Conservation (phyloP, 2,888 invertebrate species). For the Erebia epiphron region DNA sequence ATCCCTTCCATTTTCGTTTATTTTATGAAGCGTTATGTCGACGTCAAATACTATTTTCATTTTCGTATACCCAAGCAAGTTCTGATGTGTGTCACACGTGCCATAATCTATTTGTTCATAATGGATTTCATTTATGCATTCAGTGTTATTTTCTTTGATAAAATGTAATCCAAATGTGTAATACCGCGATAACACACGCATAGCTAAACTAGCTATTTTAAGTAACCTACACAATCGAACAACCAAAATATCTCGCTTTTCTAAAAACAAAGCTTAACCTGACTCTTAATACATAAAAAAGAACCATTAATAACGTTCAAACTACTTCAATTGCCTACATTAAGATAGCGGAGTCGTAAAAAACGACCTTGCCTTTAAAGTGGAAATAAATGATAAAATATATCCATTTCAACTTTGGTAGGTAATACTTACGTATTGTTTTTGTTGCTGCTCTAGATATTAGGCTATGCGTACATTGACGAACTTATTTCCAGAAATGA, state of each 20-base stretch:
- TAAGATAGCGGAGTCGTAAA: conserved; percentile 19
- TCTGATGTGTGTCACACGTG: conserved; percentile 1
- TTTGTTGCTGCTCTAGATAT: conserved; percentile 2
- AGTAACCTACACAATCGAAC: background rate
- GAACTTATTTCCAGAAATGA: too few species aligned
- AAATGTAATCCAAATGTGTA: background rate
- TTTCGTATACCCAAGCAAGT: background rate
- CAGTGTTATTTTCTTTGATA: conserved; percentile 1
- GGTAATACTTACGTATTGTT: background rate
- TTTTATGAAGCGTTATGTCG: too few species aligned
- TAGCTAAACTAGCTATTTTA: background rate
- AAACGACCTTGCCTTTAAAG: conserved; percentile 24
- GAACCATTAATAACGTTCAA: background rate
- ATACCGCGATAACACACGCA: background rate
- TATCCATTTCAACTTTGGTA: conserved; percentile 19
- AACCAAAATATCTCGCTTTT: background rate
- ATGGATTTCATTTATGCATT: conserved; percentile 4
- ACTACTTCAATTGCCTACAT: conserved; percentile 25
- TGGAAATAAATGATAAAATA: conserved; percentile 22
- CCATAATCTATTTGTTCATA: background rate
- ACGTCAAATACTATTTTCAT: background rate
- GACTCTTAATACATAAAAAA: background rate
- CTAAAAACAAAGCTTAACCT: background rate
- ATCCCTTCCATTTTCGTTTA: too few species aligned
- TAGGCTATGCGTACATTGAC: background rate